phyloP scores from a whole-genome alignment of 2,888 invertebrate genomes.

The Empis stercorea region DNA sequence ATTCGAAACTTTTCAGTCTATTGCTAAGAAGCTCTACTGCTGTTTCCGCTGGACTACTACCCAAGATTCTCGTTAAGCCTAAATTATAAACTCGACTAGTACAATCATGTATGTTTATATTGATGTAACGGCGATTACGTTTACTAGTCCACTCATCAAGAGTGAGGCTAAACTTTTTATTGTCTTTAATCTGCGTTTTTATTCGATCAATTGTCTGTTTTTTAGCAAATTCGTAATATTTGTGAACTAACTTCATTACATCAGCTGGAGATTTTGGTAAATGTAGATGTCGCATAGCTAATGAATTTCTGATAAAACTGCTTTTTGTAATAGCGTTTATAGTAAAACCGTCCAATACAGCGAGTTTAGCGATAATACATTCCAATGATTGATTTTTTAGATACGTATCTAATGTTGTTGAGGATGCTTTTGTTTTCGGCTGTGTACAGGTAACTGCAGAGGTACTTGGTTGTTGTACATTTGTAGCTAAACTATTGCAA shows the following conservation, averaged over 20 bases:
- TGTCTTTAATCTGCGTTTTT: slow-evolving; percentile 5
- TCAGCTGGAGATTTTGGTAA: neutral
- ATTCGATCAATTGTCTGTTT: neutral
- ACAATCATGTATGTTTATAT: slow-evolving; percentile 5
- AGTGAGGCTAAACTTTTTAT: neutral
- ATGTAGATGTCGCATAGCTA: no score
- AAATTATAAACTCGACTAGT: neutral
- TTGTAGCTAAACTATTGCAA: no score
- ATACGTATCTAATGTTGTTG: neutral
- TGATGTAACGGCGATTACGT: neutral
- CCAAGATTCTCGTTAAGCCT: neutral
- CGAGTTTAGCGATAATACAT: no score
- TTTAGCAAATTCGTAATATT: neutral
- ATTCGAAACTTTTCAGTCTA: neutral
- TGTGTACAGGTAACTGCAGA: no score
- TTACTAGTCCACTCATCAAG: slow-evolving; percentile 1
- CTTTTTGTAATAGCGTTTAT: no score
- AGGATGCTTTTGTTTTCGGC: neutral
- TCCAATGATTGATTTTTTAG: slow-evolving; percentile 13
- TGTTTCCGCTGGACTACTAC: neutral
- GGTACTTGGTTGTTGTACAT: no score
- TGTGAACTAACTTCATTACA: neutral
- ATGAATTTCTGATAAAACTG: no score
- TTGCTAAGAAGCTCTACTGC: neutral
- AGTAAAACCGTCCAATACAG: no score